Evolutionary conservation across 2,797 vertebrate species (phyloP), one percentile per base, ranked within the genome.

Genomic region (Lepilemur ruficaudatus): DNA sequence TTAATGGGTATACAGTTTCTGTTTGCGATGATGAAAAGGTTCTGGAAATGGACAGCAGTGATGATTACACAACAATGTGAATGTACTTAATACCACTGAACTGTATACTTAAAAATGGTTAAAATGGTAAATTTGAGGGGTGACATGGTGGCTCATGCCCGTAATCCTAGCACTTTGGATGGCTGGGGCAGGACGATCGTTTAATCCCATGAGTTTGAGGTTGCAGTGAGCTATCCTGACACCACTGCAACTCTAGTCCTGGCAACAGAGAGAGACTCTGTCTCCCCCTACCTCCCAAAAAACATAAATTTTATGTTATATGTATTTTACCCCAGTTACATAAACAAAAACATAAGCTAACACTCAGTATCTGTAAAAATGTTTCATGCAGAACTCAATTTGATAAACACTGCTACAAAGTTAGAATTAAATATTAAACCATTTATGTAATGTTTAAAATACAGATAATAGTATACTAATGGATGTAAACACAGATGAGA

Each of bases 331-430:
- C 72, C 61, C 52, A 88, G 2, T 88, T 55, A 55, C 55, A 55
- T 55, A 55, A 75, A 92, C 28, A 88, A 83, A 83, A 95, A 76
- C 30, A 82, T 70, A 67, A 83, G 92, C 17, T 73, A 82, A 88
- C 14, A 52, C 35, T 89, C 15, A 12, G n/a, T 61, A 88, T 82
- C n/a, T 55, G n/a, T 75, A 48, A 89, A 92, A 89, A 38, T 48
- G 52, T 43, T 50, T 78, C 52, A 17, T 57, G 38, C 55, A 79
- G 35, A 55, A n/a, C 1, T 38, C 13, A 55, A 85, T 52, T 55
- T 70, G 46, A 84, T 46, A 93, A 84, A 72, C n/a, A 73, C 8
- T 89, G 50, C 50, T 82, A 82, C 30, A 88, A 20, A 70, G 61
- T 75, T 59, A 78, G 70, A 92, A 83, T 76, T 70, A 72, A 85